Percentiles rank a stretch among this genome's conserved stretches.
Evolutionary conservation across 2,113 vertebrate genomes (phyloP).

Genomic region (Elephantulus edwardii): DNA sequence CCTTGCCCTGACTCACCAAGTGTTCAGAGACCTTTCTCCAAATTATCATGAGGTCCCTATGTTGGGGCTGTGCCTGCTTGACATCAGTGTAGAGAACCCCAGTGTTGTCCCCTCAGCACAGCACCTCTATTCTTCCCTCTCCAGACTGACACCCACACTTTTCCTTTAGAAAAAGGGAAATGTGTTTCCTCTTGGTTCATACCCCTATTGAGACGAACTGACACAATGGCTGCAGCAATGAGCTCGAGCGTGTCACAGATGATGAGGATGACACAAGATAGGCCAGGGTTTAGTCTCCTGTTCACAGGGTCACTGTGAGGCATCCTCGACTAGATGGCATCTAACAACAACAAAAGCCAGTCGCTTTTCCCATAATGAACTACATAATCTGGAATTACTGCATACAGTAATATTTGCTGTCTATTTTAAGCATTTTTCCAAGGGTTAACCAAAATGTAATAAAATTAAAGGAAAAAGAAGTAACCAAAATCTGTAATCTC

Average conservation of each 20-base stretch:
- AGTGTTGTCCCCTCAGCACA: not conserved
- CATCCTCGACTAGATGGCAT: too few relatives aligned
- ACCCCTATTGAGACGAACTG: not conserved
- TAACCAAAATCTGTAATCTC: not conserved
- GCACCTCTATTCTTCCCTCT: not conserved
- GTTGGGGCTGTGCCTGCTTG: not conserved
- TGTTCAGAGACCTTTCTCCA: not conserved
- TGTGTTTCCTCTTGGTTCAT: not conserved
- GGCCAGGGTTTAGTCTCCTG: too few relatives aligned
- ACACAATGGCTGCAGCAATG: too few relatives aligned
- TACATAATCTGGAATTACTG: not conserved
- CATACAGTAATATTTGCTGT: not conserved
- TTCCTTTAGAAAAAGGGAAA: not conserved
- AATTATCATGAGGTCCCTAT: not conserved
- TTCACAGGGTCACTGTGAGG: too few relatives aligned
- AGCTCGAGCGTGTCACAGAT: too few relatives aligned
- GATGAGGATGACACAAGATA: too few relatives aligned
- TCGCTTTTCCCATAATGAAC: not conserved
- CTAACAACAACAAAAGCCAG: too few relatives aligned
- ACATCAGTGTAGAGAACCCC: not conserved
- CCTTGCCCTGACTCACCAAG: not conserved
- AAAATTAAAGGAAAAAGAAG: not conserved
- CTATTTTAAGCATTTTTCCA: slow-evolving; percentile 32
- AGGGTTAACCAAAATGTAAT: not conserved
- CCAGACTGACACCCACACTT: not conserved